These are phyloP conservation scores for Euwallacea fornicatus DNA, from an alignment of 1,140 invertebrate species.

Conservation along the genomic window DNA sequence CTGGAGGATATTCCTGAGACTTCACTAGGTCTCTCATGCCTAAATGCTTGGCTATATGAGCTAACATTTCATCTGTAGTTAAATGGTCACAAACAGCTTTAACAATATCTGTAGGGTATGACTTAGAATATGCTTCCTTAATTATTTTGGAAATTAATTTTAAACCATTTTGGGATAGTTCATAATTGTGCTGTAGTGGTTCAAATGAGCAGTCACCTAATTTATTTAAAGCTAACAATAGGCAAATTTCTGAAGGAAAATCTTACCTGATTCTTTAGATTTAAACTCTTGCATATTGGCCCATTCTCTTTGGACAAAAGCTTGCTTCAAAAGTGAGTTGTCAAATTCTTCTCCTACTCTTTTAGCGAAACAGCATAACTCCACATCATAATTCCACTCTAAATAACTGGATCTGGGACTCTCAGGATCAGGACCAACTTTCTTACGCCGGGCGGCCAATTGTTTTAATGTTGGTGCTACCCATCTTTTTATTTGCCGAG, in stretches of 20 bases:
- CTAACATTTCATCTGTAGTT: constrained; percentile 65
- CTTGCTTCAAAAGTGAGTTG: constrained; percentile 66
- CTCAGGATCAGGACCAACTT: constrained; percentile 48
- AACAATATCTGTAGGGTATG: constrained; percentile 69
- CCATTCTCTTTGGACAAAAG: constrained; percentile 81
- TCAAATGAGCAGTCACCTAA: constrained; percentile 24
- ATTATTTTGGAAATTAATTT: constrained; percentile 62
- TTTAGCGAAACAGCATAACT: constrained; percentile 85
- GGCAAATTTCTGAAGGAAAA: constrained; percentile 41
- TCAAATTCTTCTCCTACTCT: constrained; percentile 85
- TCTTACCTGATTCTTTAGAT: constrained; percentile 58
- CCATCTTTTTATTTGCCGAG: constrained; percentile 57
- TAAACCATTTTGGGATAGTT: constrained; percentile 68
- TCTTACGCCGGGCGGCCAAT: constrained; percentile 55
- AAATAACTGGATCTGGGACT: constrained; percentile 63
- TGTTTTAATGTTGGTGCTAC: constrained; percentile 58
- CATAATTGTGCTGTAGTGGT: constrained; percentile 61
- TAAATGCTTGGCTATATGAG: constrained; percentile 70
- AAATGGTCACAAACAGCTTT: constrained; percentile 68
- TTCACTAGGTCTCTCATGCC: constrained; percentile 83
- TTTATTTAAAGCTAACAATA: not conserved
- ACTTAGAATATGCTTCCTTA: constrained; percentile 62
- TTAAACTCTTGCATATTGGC: constrained; percentile 43
- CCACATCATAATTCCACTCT: constrained; percentile 88
- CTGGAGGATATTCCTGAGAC: constrained; percentile 76